Conservation (phyloP, 1,140 invertebrate genomes). For the Phymastichus coffea region DNA sequence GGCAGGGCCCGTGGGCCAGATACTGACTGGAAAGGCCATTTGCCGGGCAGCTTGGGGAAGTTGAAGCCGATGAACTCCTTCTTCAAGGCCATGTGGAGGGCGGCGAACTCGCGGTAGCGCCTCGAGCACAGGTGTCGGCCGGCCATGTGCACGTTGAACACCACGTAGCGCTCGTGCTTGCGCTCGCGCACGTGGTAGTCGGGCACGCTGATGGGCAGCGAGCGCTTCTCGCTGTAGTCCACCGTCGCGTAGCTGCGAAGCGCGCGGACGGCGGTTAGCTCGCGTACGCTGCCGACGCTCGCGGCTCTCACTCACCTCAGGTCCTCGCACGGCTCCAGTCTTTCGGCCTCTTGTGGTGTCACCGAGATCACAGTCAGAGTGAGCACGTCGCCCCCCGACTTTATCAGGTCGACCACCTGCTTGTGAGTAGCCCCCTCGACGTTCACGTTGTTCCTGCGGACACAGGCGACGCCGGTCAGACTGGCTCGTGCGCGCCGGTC, state of each 20-base stretch:
- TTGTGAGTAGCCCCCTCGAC: conserved; percentile 99
- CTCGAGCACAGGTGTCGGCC: conserved; percentile 94
- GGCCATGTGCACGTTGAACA: conserved; percentile 99
- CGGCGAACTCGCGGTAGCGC: conserved; percentile 93
- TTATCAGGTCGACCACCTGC: conserved; percentile 98
- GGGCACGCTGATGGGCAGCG: conserved; percentile 96
- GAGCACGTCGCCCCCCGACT: conserved; percentile 95
- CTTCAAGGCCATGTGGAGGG: conserved; percentile 85
- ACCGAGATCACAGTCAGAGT: conserved; percentile 96
- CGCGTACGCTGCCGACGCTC: too few species aligned
- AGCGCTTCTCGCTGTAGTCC: conserved; percentile 97
- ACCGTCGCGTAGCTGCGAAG: conserved; percentile 80
- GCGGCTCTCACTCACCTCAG: conserved; percentile 46
- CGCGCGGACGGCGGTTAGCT: too few species aligned
- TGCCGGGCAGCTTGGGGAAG: conserved; percentile 97
- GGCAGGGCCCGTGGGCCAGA: too few species aligned
- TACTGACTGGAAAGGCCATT: conserved; percentile 92
- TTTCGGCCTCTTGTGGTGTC: conserved; percentile 74
- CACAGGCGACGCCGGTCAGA: too few species aligned
- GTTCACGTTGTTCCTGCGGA: conserved; percentile 90
- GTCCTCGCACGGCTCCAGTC: conserved; percentile 53
- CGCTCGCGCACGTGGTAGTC: conserved; percentile 83
- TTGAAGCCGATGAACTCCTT: conserved; percentile 96
- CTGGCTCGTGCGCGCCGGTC: neutral
- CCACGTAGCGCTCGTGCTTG: conserved; percentile 88